Conservation (phyloP, 1,140 invertebrate genomes). For the Eumeta japonica region DNA sequence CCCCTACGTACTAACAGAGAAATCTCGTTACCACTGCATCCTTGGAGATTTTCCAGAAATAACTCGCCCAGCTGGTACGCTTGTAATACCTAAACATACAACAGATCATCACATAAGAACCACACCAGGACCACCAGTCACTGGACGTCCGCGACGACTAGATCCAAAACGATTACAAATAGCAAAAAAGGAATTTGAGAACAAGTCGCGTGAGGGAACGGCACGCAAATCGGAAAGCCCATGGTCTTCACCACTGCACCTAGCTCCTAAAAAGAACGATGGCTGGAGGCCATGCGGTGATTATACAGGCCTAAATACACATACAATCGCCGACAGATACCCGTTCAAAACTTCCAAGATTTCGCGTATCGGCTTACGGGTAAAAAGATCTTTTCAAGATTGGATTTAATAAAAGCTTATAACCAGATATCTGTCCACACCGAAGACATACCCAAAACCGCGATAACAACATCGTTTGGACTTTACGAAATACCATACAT, state of each 20-base stretch:
- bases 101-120: slow-evolving; percentile 14
- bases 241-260: too few species aligned
- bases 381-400: too few species aligned
- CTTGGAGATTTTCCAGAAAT: slow-evolving; percentile 6
- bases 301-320: slow-evolving; percentile 47
- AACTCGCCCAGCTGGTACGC: slow-evolving; percentile 8
- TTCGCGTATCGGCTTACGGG: slow-evolving; percentile 18
- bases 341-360: slow-evolving; percentile 30
- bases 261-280: slow-evolving; percentile 35
- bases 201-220: slow-evolving; percentile 22
- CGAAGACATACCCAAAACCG: too few species aligned
- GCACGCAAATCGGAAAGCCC: slow-evolving; percentile 21
- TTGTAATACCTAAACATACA: not conserved
- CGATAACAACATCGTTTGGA: slow-evolving; percentile 32
- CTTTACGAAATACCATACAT: slow-evolving; percentile 37
- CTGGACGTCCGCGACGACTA: slow-evolving; percentile 27
- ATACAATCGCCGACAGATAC: slow-evolving; percentile 38
- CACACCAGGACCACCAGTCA: slow-evolving; percentile 28
- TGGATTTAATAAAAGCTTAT: too few species aligned
- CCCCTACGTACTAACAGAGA: slow-evolving; percentile 10
- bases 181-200: too few species aligned
- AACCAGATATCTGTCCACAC: too few species aligned
- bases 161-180: slow-evolving; percentile 25
- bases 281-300: too few species aligned
- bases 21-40: slow-evolving; percentile 7